A percentile compares a stretch with the other conserved stretches of the same genome.
Conservation (phyloP, 2,797 vertebrate genomes). For the Apodemus agrarius region DNA sequence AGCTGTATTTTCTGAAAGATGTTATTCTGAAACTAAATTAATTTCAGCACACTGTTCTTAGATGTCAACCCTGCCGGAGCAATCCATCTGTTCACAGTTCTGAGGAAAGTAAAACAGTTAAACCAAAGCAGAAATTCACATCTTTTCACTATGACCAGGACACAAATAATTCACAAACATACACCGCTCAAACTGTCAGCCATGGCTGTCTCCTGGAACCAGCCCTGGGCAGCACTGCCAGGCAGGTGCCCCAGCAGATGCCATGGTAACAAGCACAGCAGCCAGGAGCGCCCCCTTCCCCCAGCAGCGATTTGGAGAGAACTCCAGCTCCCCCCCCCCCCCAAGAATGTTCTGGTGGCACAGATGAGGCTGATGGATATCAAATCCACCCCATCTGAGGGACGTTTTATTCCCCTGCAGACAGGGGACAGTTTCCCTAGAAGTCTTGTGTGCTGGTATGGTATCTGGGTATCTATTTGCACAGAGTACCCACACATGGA, state of each 20-base stretch:
- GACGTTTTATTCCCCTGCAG: background rate
- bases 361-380: background rate
- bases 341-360: background rate
- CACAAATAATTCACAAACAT: background rate
- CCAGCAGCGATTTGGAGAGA: background rate
- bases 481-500: conserved; percentile 10
- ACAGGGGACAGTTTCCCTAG: background rate
- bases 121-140: conserved; percentile 28
- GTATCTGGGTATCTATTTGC: conserved; percentile 23
- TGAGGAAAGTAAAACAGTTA: conserved; percentile 23
- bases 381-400: background rate
- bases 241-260: background rate
- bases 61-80: conserved; percentile 28
- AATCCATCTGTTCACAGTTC: conserved; percentile 1
- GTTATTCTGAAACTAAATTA: conserved; percentile 32
- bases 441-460: background rate
- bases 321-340: background rate
- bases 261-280: background rate
- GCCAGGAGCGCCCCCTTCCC: background rate
- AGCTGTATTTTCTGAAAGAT: conserved; percentile 40
- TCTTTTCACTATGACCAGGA: conserved; percentile 6
- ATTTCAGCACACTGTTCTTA: conserved; percentile 37
- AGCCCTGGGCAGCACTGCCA: background rate
- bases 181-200: background rate
- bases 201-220: background rate